These are phyloP conservation scores for Hippocampus comes DNA, from an alignment of 2,113 vertebrate genomes.

Conservation along the genomic window DNA sequence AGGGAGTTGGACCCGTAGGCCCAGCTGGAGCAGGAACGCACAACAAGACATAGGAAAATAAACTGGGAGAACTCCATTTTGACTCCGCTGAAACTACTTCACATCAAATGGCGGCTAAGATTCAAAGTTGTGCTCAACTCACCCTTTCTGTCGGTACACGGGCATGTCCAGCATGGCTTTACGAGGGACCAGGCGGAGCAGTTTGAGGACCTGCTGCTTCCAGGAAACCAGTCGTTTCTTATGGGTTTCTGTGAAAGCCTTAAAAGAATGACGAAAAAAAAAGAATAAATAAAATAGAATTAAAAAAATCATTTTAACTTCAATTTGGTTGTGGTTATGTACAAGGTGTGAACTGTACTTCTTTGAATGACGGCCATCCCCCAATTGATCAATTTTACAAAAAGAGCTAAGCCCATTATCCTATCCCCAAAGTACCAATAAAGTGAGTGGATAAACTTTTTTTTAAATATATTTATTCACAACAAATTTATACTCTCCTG, in stretches of 20 bases:
- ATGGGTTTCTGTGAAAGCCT: conserved; percentile 94
- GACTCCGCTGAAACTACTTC: not conserved
- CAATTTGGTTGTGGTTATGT: not conserved
- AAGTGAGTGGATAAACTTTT: no score
- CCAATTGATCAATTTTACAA: no score
- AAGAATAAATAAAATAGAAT: no score
- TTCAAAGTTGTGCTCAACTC: conserved; percentile 12
- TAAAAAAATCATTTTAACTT: not conserved
- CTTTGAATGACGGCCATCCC: no score
- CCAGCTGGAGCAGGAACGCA: conserved; percentile 72
- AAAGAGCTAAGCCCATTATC: no score
- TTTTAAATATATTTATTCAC: no score
- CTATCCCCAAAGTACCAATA: no score
- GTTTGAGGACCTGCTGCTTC: conserved; percentile 94
- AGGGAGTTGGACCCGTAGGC: conserved; percentile 90
- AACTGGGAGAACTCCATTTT: not conserved
- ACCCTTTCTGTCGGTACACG: conserved; percentile 90
- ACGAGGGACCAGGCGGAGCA: conserved; percentile 87
- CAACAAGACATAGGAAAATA: not conserved
- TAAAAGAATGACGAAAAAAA: conserved; percentile 8
- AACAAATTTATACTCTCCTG: no score
- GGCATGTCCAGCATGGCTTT: conserved; percentile 88
- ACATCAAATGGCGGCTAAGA: not conserved
- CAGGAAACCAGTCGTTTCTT: conserved; percentile 89
- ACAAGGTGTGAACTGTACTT: not conserved